A percentile compares a stretch with the other conserved stretches of the same genome.
phyloP scores from a whole-genome alignment of 2,888 invertebrate species.

The Terebella lapidaria region DNA sequence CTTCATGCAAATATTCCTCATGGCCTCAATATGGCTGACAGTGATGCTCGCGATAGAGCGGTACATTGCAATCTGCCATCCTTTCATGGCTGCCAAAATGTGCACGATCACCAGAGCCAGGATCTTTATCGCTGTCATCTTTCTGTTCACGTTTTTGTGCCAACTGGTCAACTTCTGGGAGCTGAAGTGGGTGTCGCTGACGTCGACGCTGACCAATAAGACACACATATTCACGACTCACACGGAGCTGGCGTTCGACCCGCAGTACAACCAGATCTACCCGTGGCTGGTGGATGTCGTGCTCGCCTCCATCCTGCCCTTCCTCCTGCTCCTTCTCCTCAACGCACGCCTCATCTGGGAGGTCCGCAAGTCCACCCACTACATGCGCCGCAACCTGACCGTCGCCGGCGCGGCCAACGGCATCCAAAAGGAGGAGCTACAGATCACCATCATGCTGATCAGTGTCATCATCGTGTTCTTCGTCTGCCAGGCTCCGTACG shows the following conservation, averaged over 20 bases:
- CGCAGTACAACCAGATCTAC: slow-evolving; percentile 26
- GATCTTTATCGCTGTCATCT: slow-evolving; percentile 33
- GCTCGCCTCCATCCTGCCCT: slow-evolving; percentile 37
- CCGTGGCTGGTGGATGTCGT: slow-evolving; percentile 34
- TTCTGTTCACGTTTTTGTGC: slow-evolving; percentile 29
- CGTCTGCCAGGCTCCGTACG: slow-evolving; percentile 43
- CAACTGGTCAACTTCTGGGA: slow-evolving; percentile 40
- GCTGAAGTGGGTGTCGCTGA: slow-evolving; percentile 19
- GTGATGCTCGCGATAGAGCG: slow-evolving; percentile 48
- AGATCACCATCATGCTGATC: slow-evolving; percentile 48
- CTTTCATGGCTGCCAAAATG: slow-evolving; percentile 34
- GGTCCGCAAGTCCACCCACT: slow-evolving; percentile 43
- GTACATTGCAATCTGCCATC: slow-evolving; percentile 49
- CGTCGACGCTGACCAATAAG: slow-evolving; percentile 10
- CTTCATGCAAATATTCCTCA: slow-evolving; percentile 29
- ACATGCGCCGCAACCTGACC: slow-evolving; percentile 36
- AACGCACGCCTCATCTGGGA: slow-evolving; percentile 44
- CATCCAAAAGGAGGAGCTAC: slow-evolving; percentile 41
- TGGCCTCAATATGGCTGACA: slow-evolving; percentile 46
- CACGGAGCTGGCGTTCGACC: slow-evolving; percentile 27
- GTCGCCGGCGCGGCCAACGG: slow-evolving; percentile 22
- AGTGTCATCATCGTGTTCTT: slow-evolving; percentile 47
- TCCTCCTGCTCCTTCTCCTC: slow-evolving; percentile 36
- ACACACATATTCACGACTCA: slow-evolving; percentile 18
- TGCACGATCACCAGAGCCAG: slow-evolving; percentile 40